Conservation (phyloP, 2,797 vertebrate species). For the Neomorphus geoffroyi region DNA sequence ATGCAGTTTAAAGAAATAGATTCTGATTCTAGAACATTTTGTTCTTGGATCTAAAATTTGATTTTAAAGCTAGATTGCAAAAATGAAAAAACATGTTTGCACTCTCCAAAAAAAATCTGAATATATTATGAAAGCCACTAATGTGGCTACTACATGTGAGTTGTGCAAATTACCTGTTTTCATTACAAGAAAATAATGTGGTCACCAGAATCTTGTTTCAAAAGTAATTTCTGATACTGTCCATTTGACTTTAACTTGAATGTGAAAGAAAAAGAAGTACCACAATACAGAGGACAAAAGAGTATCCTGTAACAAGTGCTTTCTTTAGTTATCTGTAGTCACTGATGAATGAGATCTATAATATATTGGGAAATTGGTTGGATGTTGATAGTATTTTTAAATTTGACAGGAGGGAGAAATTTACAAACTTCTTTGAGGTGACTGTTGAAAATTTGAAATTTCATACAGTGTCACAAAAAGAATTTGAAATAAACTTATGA, state of each 20-base stretch:
- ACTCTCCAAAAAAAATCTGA: neutral
- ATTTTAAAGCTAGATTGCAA: neutral
- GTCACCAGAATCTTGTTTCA: neutral
- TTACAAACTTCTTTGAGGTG: neutral
- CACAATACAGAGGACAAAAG: neutral
- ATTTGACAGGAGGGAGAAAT: neutral
- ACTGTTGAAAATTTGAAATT: neutral
- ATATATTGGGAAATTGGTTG: neutral
- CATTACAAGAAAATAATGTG: neutral
- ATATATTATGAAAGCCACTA: neutral
- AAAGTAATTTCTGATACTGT: neutral
- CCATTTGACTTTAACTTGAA: neutral
- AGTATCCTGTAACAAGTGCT: neutral
- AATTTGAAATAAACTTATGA: neutral
- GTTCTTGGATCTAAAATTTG: neutral
- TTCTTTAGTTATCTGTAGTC: neutral
- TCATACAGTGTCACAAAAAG: neutral
- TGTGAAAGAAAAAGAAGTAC: neutral
- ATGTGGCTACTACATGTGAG: neutral
- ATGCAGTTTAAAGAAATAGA: neutral
- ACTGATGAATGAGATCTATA: neutral
- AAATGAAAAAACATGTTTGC: neutral
- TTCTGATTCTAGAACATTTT: neutral
- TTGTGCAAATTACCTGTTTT: neutral
- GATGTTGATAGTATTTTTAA: neutral